Conservation (phyloP, 2,888 invertebrate genomes). For the Papilio demoleus region DNA sequence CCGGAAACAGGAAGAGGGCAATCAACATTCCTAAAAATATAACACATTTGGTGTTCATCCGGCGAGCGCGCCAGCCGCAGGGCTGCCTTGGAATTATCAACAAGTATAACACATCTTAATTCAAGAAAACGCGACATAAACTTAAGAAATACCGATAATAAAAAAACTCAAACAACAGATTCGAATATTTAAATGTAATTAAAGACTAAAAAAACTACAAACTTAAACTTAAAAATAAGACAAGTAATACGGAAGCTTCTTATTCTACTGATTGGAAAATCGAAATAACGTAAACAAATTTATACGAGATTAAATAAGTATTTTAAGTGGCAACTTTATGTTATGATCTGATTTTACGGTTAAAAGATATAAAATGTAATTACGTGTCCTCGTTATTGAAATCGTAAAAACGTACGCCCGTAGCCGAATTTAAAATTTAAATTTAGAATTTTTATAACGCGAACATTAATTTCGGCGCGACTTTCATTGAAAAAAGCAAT, state of each 20-base stretch:
- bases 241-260: slow-evolving; percentile 26
- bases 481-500: slow-evolving; percentile 31
- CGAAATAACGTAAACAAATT: slow-evolving; percentile 34
- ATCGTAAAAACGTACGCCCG: slow-evolving; percentile 36
- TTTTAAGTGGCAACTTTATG: slow-evolving; percentile 32
- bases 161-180: too few relatives aligned
- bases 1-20: slow-evolving; percentile 82
- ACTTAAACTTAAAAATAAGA: background rate
- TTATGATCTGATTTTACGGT: slow-evolving; percentile 39
- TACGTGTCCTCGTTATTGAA: slow-evolving; percentile 38
- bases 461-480: slow-evolving; percentile 29
- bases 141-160: too few relatives aligned
- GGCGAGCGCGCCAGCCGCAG: slow-evolving; percentile 54
- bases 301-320: slow-evolving; percentile 33
- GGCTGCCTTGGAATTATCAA: slow-evolving; percentile 20
- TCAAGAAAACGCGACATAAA: too few relatives aligned
- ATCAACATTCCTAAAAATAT: slow-evolving; percentile 83
- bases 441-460: slow-evolving; percentile 29
- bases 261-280: slow-evolving; percentile 29
- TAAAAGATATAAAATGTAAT: slow-evolving; percentile 40
- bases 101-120: too few relatives aligned
- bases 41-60: slow-evolving; percentile 82
- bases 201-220: background rate
- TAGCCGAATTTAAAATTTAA: slow-evolving; percentile 36
- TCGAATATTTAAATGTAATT: background rate